phyloP scores from a whole-genome alignment of 2,888 invertebrate species.

The Amphipoea lucens region DNA sequence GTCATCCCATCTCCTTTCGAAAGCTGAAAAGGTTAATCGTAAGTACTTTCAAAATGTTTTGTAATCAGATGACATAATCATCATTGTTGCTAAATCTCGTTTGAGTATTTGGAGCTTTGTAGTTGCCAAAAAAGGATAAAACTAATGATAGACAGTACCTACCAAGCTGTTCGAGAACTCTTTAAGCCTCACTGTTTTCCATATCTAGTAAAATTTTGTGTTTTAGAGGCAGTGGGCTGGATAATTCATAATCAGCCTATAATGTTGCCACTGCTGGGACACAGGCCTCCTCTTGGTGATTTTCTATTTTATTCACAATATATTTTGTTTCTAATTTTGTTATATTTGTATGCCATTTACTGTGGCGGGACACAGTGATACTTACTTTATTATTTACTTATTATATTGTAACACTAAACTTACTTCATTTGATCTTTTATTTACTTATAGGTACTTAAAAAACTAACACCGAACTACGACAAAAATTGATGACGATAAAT shows the following conservation, averaged over 20 bases:
- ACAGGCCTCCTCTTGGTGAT: no score
- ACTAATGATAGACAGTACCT: not conserved
- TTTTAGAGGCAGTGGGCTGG: not conserved
- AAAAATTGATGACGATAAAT: no score
- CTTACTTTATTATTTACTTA: no score
- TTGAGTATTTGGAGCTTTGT: not conserved
- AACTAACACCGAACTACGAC: no score
- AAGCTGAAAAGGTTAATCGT: conserved; percentile 2
- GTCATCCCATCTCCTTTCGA: not conserved
- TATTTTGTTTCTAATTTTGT: not conserved
- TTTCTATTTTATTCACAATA: no score
- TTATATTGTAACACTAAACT: not conserved
- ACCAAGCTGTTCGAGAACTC: not conserved
- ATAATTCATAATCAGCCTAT: not conserved
- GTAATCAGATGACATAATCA: not conserved
- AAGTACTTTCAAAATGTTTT: not conserved
- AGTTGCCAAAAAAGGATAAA: not conserved
- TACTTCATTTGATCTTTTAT: not conserved
- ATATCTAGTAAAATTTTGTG: not conserved
- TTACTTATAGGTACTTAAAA: no score
- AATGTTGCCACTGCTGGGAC: no score
- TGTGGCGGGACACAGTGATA: not conserved
- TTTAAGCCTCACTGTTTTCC: not conserved
- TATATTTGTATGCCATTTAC: not conserved
- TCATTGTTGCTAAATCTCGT: not conserved